Evolutionary conservation across 2,113 vertebrate genomes (phyloP), one percentile per base, ranked within the genome.

Genomic region (Gulo gulo): DNA sequence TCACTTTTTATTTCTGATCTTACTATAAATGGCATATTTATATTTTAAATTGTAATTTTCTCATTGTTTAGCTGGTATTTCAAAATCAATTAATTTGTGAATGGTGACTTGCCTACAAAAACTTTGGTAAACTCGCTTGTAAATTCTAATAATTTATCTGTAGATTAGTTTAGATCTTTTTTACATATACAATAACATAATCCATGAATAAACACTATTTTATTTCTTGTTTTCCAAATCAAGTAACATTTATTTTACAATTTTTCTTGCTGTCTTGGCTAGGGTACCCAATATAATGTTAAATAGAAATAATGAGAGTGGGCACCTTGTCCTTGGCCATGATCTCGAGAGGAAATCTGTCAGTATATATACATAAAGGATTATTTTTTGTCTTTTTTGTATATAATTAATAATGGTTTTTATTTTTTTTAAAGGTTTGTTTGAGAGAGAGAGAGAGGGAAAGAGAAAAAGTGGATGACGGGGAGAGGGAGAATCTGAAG

Each of bases 121-220:
- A 39, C 34, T 52, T 78, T 74, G 26, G 26, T 78, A 63, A 89
- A 89, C 5, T 80, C 45, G 88, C 73, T 74, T 95, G 14, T 96
- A 91, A 94, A 92, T 90, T 42, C 23, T 92, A 78, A 90, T 95
- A 65, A 95, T 79, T 97, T 93, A 42, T 82, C 65, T 90, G 24
- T 47, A 80, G 34, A 91, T 91, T 79, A 92, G 20, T 63, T 93
- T 71, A 31, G 31, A 42, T 78, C 21, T 45, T 84, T 92, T 88
- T 85, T 71, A 73, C 31, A 67, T n/a, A 21, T 2, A 67, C 23
- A 94, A 61, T 50, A 81, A 23, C 83, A 65, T 36, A 73, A 74
- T 16, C 29, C 95, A 76, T 93, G 21, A 94, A 50, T 85, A 93
- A 87, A 57, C 63, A 47, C 14, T 67, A 85, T 92, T 79, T 67